Evolutionary conservation across 2,888 invertebrate species (phyloP).

Genomic region (Acronicta leporina): DNA sequence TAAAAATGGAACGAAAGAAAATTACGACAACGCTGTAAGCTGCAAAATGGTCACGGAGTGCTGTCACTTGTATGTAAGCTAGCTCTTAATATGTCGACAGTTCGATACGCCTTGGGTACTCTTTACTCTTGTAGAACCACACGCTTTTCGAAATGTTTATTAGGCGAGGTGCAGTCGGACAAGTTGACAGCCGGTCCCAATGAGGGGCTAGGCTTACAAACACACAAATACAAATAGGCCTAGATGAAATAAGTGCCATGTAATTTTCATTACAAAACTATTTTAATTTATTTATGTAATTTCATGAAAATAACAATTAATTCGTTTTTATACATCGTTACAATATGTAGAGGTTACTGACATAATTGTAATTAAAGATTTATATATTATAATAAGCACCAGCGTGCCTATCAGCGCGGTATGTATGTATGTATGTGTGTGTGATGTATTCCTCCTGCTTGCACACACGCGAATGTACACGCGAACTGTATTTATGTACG

Average conservation of each 20-base stretch:
- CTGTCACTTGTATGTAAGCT: no score
- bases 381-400: constrained; percentile 37
- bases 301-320: constrained; percentile 49
- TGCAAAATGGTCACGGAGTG: no score
- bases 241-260: constrained; percentile 20
- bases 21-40: no score
- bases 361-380: constrained; percentile 38
- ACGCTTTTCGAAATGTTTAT: no score
- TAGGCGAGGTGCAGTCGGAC: no score
- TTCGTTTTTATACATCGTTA: constrained; percentile 45
- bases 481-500: neutral
- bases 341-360: constrained; percentile 47
- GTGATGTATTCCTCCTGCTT: neutral
- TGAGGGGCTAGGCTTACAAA: no score
- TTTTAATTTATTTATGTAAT: constrained; percentile 51
- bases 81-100: no score
- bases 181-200: no score
- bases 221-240: neutral
- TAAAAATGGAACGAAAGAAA: no score
- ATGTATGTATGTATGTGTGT: neutral
- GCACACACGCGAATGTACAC: neutral
- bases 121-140: no score
- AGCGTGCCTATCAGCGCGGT: constrained; percentile 2
- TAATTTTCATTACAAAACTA: constrained; percentile 39
- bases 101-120: no score